Conservation (phyloP, 2,113 vertebrate species). For the Podarcis cretensis region DNA sequence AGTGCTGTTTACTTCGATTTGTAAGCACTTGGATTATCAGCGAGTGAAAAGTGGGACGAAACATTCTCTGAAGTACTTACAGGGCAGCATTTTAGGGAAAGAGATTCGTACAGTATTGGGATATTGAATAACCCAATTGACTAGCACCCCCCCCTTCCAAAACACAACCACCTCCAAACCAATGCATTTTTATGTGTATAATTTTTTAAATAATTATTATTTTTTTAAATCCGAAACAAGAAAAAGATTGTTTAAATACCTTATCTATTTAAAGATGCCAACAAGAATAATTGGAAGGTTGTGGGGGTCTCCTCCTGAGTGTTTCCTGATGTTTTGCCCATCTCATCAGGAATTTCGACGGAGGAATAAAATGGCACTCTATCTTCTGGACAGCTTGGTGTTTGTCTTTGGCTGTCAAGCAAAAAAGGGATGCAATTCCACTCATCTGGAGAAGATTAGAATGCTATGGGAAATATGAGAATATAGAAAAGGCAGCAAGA, state of each 20-base stretch:
- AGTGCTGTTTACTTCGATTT: background rate
- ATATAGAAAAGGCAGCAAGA: constrained; percentile 55
- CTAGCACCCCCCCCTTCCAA: background rate
- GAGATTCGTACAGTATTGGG: constrained; percentile 32
- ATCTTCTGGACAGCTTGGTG: constrained; percentile 68
- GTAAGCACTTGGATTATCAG: background rate
- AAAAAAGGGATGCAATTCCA: constrained; percentile 53
- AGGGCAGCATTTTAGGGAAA: constrained; percentile 6
- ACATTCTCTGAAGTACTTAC: background rate
- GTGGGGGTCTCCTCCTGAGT: constrained; percentile 46
- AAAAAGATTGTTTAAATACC: constrained; percentile 36
- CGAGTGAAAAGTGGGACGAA: background rate
- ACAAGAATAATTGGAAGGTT: constrained; percentile 56
- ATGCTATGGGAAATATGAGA: constrained; percentile 59
- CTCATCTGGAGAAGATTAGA: constrained; percentile 63
- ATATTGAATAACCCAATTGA: constrained; percentile 32
- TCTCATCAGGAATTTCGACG: constrained; percentile 62
- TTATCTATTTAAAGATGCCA: constrained; percentile 56
- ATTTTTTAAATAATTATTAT: background rate
- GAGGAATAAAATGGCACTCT: constrained; percentile 65
- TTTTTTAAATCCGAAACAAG: constrained; percentile 21
- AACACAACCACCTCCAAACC: background rate
- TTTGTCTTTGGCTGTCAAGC: constrained; percentile 70
- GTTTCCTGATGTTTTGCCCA: constrained; percentile 60
- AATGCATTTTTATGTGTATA: background rate